These are phyloP conservation scores for Andrena chrysosceles DNA, from an alignment of 2,888 invertebrate species.

Conservation along the genomic window DNA sequence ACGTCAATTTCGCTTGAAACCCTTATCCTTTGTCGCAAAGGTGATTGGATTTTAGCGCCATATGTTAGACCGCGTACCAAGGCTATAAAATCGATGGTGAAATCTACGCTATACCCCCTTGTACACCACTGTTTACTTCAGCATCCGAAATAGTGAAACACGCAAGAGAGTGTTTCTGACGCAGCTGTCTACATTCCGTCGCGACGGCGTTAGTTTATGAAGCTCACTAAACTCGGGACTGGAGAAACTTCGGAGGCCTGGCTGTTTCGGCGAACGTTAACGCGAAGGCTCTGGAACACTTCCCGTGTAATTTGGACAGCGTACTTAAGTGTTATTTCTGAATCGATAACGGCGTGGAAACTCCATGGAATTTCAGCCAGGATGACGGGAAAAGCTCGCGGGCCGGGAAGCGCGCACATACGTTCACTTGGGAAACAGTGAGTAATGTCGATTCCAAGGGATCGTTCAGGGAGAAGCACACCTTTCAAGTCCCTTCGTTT, in stretches of 20 bases:
- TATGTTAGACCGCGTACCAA: neutral
- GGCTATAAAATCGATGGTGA: neutral
- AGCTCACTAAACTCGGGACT: slow-evolving; percentile 5
- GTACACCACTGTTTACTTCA: neutral
- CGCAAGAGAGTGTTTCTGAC: slow-evolving; percentile 15
- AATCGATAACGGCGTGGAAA: neutral
- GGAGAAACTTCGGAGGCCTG: neutral
- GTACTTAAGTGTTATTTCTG: neutral
- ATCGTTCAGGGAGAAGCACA: slow-evolving; percentile 16
- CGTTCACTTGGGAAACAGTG: neutral
- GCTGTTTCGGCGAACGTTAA: neutral
- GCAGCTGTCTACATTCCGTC: slow-evolving; percentile 13
- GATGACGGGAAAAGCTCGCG: neutral
- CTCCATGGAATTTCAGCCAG: neutral
- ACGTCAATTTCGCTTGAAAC: neutral
- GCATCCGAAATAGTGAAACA: neutral
- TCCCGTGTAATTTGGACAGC: neutral
- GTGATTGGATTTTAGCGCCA: neutral
- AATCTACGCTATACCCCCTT: neutral
- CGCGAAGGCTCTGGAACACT: neutral
- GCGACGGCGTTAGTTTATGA: slow-evolving; percentile 6
- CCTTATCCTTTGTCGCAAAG: neutral
- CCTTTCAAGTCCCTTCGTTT: slow-evolving; percentile 22
- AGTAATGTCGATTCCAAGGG: neutral
- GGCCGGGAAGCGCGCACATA: too few species aligned